Conservation (phyloP, 2,113 vertebrate genomes). For the Urocitellus parryii region DNA sequence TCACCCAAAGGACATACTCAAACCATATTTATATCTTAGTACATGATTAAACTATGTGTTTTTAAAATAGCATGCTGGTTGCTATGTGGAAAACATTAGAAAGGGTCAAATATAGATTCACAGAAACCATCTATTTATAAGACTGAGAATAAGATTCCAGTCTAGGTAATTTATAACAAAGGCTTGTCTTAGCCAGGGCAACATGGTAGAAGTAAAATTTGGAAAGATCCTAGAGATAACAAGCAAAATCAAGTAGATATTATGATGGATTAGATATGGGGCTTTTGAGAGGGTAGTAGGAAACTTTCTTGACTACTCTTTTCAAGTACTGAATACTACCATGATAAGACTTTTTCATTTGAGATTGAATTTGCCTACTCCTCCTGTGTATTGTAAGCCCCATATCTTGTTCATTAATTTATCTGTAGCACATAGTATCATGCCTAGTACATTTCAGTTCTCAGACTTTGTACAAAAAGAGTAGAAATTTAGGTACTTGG, state of each 20-base stretch:
- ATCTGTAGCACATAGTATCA: not conserved
- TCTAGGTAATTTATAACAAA: not conserved
- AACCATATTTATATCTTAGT: not conserved
- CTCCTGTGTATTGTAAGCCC: not conserved
- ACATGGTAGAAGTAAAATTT: not conserved
- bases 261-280: not conserved
- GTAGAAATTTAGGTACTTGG: slow-evolving; percentile 43
- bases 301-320: not conserved
- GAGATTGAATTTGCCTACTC: not conserved
- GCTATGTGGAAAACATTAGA: not conserved
- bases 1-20: not conserved
- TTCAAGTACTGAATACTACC: not conserved
- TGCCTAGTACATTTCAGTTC: not conserved
- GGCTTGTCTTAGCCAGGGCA: not conserved
- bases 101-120: not conserved
- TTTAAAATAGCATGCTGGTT: not conserved
- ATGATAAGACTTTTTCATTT: not conserved
- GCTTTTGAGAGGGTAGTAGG: not conserved
- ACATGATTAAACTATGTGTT: not conserved
- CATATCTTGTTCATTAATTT: not conserved
- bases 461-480: slow-evolving; percentile 2
- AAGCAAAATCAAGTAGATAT: not conserved
- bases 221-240: not conserved
- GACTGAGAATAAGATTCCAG: not conserved
- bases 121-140: not conserved